Evolutionary conservation across 1,140 invertebrate species (phyloP), one percentile per base, ranked within the genome.

Genomic region (Rhyacophila brunnea): DNA sequence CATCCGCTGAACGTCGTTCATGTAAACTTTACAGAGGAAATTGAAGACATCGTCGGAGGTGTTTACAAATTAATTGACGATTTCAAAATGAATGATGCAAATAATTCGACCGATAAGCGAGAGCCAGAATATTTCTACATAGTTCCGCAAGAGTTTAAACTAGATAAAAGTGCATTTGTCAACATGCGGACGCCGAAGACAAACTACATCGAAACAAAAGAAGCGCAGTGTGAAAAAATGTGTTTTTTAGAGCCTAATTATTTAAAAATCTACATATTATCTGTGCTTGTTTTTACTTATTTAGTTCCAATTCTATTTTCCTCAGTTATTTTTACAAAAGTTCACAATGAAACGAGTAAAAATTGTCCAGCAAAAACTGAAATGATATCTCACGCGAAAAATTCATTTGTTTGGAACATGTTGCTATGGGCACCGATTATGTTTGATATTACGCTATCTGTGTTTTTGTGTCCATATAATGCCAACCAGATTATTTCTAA

Each of bases 361-460:
- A 46, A 55, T 11, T 6, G 15, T 32, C n/a, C 42, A n/a, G n/a
- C 18, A 19, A 44, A 47, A 18, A 34, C 62, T 4, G 68, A 69
- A 50, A 59, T 69, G 20, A 73, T 73, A 50, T 69, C 65, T n/a
- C 70, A 72, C 68, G 68, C 74, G 2, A 74, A 67, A n/a, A 67
- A 70, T 32, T 73, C 74, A 43, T 54, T 74, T 7, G 45, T 77
- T 5, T 76, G 73, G 47, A 78, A 75, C 47, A 63, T 76, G 43
- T 62, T 77, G 17, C 73, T 78, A 58, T 78, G 74, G 75, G 74
- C 68, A 28, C 74, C 74, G 0, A 69, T 75, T 1, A 71, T 78
- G 68, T 72, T 78, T 60, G 73, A 78, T 50, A 71, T 71, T 45
- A 72, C 74, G 61, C 42, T 78, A 10, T 73, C 74, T 1, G 51